These are phyloP conservation scores for Harpegnathos saltator DNA, from an alignment of 1,140 invertebrate genomes.

Conservation along the genomic window DNA sequence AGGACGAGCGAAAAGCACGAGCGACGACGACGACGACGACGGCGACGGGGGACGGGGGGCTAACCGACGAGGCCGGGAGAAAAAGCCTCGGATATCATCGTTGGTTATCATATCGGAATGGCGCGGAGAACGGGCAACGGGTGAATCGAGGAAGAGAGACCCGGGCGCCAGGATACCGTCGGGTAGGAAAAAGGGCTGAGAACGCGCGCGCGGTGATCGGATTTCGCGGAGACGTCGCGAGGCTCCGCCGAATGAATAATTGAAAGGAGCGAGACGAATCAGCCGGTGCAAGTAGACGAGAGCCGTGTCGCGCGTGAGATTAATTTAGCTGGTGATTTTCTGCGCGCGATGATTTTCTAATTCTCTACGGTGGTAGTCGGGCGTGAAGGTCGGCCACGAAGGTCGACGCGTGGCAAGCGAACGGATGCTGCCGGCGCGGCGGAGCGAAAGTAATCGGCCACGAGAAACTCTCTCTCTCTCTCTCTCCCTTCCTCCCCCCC, in stretches of 20 bases:
- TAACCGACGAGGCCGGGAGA: conserved; percentile 50
- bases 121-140: conserved; percentile 1
- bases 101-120: neutral
- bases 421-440: neutral
- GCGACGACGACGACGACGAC: conserved; percentile 58
- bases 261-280: conserved; percentile 10
- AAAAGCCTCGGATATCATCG: conserved; percentile 57
- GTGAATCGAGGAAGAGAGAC: neutral
- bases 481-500: too few species aligned
- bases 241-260: neutral
- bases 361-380: conserved; percentile 29
- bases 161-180: too few species aligned
- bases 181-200: neutral
- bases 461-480: conserved; percentile 13
- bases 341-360: conserved; percentile 31
- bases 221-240: neutral
- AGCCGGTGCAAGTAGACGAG: neutral
- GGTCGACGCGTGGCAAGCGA: neutral
- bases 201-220: neutral
- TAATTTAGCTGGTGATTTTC: conserved; percentile 28
- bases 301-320: conserved; percentile 23
- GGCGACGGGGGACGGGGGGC: conserved; percentile 68
- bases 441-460: neutral
- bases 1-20: conserved; percentile 78
- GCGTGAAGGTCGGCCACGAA: conserved; percentile 33